Percentiles rank a stretch among this genome's conserved stretches.
These are phyloP conservation scores for Geotrypetes seraphini DNA, from an alignment of 2,797 vertebrate species.

Conservation along the genomic window DNA sequence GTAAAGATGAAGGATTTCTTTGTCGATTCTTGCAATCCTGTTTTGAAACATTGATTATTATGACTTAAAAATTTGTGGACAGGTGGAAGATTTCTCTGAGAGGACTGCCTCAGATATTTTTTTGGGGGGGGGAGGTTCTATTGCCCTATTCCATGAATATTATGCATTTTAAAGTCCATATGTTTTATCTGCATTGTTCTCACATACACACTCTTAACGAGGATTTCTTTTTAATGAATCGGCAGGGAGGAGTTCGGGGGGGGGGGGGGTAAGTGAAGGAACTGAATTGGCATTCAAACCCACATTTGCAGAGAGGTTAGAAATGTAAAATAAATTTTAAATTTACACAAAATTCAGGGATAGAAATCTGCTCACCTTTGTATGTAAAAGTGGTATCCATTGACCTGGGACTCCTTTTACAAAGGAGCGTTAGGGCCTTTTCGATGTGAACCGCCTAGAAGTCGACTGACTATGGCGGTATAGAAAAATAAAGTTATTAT, in stretches of 20 bases:
- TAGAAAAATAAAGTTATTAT: too few species aligned
- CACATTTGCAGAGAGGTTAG: conserved; percentile 29
- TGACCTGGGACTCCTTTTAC: too few species aligned
- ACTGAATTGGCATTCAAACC: conserved; percentile 30
- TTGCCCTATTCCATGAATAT: conserved; percentile 1
- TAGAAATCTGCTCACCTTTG: conserved; percentile 7
- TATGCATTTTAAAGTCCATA: conserved; percentile 1
- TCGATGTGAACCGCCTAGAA: too few species aligned
- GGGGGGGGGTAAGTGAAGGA: conserved; percentile 36
- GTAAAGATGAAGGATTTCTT: conserved; percentile 23
- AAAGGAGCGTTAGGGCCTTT: too few species aligned
- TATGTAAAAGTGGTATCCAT: conserved; percentile 1
- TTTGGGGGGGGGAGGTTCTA: too few species aligned
- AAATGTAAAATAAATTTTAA: conserved; percentile 36
- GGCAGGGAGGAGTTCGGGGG: too few species aligned
- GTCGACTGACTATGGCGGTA: too few species aligned
- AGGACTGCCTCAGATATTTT: conserved; percentile 5
- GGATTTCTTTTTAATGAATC: conserved; percentile 12
- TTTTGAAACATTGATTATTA: accelerated
- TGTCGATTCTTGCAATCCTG: conserved; percentile 15
- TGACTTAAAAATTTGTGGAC: neutral
- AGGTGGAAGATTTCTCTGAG: neutral
- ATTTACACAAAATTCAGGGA: conserved; percentile 21
- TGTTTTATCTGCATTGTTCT: conserved; percentile 16
- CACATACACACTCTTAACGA: neutral